Base-by-base conservation (phyloP, 2,113 vertebrate species). In the Tamias sibiricus region DNA sequence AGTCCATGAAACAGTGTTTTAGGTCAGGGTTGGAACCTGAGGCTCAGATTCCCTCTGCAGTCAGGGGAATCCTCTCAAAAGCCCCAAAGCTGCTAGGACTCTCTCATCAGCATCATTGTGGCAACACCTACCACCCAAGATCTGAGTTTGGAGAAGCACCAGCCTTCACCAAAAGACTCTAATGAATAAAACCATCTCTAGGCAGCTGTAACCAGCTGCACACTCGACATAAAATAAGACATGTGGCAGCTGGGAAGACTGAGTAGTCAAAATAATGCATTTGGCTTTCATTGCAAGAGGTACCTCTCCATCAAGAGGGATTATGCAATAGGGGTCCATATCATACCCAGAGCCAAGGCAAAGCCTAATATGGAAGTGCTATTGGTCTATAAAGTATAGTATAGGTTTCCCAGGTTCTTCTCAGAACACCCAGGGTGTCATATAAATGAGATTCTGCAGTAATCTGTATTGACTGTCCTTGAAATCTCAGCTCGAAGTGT, bases 261-360 rank as follows among this genome's bases (percentile, higher is more conserved):
- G 90, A 96, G 87, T 81, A 98, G 97, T 90, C 97, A 97, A 97
- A 98, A 97, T 97, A 98, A 98, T 92, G 95, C 84, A 90, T 97
- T 96, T 95, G 83, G 96, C 72, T 97, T 97, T 97, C 87, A 72
- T 95, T 92, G 93, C 96, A 98, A 96, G 87, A 97, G 95, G 97
- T 95, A 96, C 94, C 84, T 95, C 97, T 98, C 97, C 97, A 97
- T 98, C 97, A 98, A 98, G 66, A 96, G 95, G 97, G 97, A 98
- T 98, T 98, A 98, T 93, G 87, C 92, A 87, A 95, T 69, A 90
- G 91, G 59, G 93, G 71, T 77, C 90, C 59, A 52, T 64, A 75
- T 84, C 69, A 40, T 95, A 42, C 66, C 72, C 26, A 69, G 49
- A 92, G 95, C 95, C 91, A 97, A 95, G 93, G 80, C 47, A 81